Base-by-base conservation (phyloP, 2,113 vertebrate genomes). In the Phalacrocorax carbo region DNA sequence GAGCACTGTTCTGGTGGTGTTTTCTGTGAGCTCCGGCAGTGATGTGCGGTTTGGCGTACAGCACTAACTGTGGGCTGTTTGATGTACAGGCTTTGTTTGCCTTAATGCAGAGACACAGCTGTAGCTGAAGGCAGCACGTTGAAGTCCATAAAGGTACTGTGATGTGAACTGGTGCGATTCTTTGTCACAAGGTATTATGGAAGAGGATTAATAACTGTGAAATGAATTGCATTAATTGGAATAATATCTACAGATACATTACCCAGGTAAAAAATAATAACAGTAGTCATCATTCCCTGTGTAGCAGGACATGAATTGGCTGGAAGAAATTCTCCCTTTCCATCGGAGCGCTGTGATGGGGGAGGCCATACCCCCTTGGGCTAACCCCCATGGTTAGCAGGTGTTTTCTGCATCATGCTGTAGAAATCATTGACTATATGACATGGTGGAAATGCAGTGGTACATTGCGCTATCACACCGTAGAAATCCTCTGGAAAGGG, bases 291-390 rank as follows among this genome's bases (percentile, higher is more conserved):
- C 15, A 2, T 36, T 30, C 32, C 69, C 38, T 34, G 61, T 26
- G 66, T 32, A 38, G 46, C n/a, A 80, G 80, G 71, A 26, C 7
- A 5, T 18, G 42, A 55, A 14, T 2, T 38, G 75, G 48, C 32
- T 64, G 83, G n/a, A 49, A 49, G 54, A 66, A 30, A 19, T 22
- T 34, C 4, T 69, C 27, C 49, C 36, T 49, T 18, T 23, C 54
- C 13, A 0, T 22, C 2, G 3, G 42, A 57, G 76, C 1, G 2
- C 22, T 42, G 61, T 0, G 4, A 21, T 18, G 61, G 10, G 27
- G 26, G 30, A 61, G 54, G 36, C 55, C 9, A 1, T 34, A 2
- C n/a, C 32, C 34, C 29, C 1, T 1, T 18, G 44, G 44, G 44
- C 44, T 46, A 46, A 2, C n/a, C 32, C 34, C 29, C 1, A 2